Percentiles rank a stretch among this genome's conserved stretches.
phyloP scores from a whole-genome alignment of 2,113 vertebrate genomes.

The Festucalex cinctus region DNA sequence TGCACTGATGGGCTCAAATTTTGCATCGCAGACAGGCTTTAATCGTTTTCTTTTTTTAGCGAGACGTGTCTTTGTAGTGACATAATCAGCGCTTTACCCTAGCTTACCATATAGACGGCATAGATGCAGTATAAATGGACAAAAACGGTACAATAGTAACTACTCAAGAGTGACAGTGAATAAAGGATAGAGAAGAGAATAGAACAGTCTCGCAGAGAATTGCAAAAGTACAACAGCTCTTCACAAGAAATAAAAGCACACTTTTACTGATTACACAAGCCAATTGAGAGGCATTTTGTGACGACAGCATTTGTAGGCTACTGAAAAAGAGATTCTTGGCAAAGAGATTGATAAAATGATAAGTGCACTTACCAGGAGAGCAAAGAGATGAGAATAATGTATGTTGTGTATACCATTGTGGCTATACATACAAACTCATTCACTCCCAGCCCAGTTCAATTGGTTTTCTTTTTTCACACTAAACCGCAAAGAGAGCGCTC shows the following conservation, averaged over 20 bases:
- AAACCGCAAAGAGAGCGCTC: too few species aligned
- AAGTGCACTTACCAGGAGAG: neutral
- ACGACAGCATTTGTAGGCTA: constrained; percentile 39
- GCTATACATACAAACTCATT: too few species aligned
- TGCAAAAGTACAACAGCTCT: constrained; percentile 48
- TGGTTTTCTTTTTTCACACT: too few species aligned
- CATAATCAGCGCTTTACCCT: constrained; percentile 43
- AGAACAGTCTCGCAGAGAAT: constrained; percentile 53
- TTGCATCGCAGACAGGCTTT: constrained; percentile 10
- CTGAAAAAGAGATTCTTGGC: neutral
- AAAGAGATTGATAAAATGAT: constrained; percentile 29
- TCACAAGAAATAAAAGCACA: constrained; percentile 55
- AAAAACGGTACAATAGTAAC: constrained; percentile 50
- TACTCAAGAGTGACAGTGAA: constrained; percentile 52
- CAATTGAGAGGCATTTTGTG: constrained; percentile 48
- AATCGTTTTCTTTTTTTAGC: constrained; percentile 45
- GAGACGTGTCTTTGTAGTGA: constrained; percentile 40
- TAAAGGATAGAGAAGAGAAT: constrained; percentile 44
- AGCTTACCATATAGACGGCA: constrained; percentile 47
- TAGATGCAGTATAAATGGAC: constrained; percentile 43
- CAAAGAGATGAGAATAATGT: neutral
- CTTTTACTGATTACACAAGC: constrained; percentile 50
- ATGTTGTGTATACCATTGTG: too few species aligned
- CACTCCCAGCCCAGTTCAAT: too few species aligned
- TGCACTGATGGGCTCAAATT: constrained; percentile 46